Evolutionary conservation across 2,888 invertebrate genomes (phyloP).

Genomic region (Caenorhabditis auriculariae): DNA sequence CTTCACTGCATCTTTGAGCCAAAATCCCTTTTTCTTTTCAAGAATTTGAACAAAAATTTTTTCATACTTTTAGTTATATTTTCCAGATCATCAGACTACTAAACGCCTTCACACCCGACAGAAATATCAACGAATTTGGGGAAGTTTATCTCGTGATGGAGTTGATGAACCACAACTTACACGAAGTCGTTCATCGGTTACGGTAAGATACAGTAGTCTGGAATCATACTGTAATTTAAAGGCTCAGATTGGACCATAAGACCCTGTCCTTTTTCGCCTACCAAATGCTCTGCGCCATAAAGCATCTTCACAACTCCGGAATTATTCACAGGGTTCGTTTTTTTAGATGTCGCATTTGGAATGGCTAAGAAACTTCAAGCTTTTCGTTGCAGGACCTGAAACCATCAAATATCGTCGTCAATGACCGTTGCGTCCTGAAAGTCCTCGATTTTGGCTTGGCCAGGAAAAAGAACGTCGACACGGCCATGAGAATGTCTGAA

Average conservation of each 20-base stretch:
- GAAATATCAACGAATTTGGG: slow-evolving; percentile 93
- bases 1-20: no score
- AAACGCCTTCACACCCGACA: slow-evolving; percentile 98
- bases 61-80: no score
- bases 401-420: slow-evolving; percentile 98
- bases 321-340: slow-evolving; percentile 59
- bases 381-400: slow-evolving; percentile 86
- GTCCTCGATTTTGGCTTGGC: slow-evolving; percentile 98
- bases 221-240: neutral
- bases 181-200: slow-evolving; percentile 37
- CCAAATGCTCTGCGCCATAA: slow-evolving; percentile 99
- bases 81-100: slow-evolving; percentile 83
- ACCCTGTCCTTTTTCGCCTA: slow-evolving; percentile 98
- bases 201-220: slow-evolving; percentile 4
- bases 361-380: neutral
- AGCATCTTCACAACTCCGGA: slow-evolving; percentile 97
- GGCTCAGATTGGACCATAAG: slow-evolving; percentile 82
- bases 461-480: slow-evolving; percentile 75
- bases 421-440: slow-evolving; percentile 97
- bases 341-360: slow-evolving; percentile 36
- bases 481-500: slow-evolving; percentile 97
- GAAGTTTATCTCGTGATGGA: slow-evolving; percentile 97
- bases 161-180: slow-evolving; percentile 57
- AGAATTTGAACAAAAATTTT: neutral
- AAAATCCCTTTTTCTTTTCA: neutral